Conservation (phyloP, 2,797 vertebrate species). For the Sebastiscus albofasciatus region DNA sequence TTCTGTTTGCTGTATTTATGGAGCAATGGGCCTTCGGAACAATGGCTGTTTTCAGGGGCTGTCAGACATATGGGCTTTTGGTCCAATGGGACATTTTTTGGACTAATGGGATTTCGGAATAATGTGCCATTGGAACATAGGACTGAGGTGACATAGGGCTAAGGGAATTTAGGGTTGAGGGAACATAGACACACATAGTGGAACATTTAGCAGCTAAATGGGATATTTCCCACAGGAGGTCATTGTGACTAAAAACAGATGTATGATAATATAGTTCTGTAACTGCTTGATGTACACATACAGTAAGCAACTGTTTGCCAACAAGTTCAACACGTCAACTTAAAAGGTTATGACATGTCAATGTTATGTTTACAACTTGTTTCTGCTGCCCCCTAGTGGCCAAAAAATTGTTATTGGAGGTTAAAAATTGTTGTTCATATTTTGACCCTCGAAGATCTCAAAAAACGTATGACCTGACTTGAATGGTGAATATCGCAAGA, state of each 20-base stretch:
- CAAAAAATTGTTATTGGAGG: background rate
- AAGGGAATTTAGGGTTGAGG: background rate
- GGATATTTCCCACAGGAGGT: background rate
- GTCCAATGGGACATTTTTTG: background rate
- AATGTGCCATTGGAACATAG: background rate
- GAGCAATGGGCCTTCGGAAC: too few relatives aligned
- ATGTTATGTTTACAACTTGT: background rate
- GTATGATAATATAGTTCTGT: background rate
- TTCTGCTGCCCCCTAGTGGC: background rate
- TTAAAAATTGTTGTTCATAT: background rate
- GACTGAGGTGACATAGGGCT: background rate
- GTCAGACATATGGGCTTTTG: too few relatives aligned
- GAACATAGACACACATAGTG: background rate
- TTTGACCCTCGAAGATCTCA: background rate
- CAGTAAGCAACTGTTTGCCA: background rate
- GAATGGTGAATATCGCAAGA: background rate
- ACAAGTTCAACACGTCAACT: background rate
- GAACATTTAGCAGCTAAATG: background rate
- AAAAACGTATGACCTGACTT: background rate
- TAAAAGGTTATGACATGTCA: background rate
- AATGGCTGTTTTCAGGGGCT: too few relatives aligned
- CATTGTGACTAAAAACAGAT: background rate
- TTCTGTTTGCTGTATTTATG: too few relatives aligned
- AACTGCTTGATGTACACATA: background rate
- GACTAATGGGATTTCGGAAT: background rate